These are phyloP conservation scores for Anguilla marmorata DNA, from an alignment of 2,797 vertebrate species.

Conservation along the genomic window DNA sequence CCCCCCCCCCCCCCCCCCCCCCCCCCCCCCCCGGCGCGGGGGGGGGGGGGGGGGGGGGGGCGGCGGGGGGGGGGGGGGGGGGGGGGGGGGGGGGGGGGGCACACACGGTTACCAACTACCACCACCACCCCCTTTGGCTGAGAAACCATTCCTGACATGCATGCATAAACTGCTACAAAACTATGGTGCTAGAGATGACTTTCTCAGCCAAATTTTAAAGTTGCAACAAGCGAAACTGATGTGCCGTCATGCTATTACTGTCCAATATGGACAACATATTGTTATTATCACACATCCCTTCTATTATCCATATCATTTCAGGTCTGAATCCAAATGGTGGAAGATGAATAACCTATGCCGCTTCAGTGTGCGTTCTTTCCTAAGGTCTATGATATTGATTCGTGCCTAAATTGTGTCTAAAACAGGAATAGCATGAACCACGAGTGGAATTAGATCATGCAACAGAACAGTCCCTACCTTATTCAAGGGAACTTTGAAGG, in stretches of 20 bases:
- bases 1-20: too few species aligned
- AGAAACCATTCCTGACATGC: neutral
- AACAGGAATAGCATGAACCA: neutral
- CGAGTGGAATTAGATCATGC: neutral
- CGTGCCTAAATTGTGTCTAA: neutral
- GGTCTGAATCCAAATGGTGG: neutral
- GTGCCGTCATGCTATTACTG: too few species aligned
- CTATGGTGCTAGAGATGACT: neutral
- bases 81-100: too few species aligned
- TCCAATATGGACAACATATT: too few species aligned
- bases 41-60: too few species aligned
- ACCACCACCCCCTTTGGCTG: too few species aligned
- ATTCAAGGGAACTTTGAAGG: slow-evolving; percentile 90
- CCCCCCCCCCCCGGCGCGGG: too few species aligned
- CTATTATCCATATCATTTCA: neutral
- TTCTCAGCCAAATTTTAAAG: too few species aligned
- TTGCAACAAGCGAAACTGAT: too few species aligned
- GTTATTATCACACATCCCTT: too few species aligned
- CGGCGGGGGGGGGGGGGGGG: too few species aligned
- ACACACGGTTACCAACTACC: neutral
- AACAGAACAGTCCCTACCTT: slow-evolving; percentile 61
- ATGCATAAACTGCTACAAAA: neutral
- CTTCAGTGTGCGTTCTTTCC: neutral
- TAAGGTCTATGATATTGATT: neutral
- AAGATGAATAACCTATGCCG: neutral